These are phyloP conservation scores for Microcaecilia unicolor DNA, from an alignment of 2,797 vertebrate genomes.

Conservation along the genomic window DNA sequence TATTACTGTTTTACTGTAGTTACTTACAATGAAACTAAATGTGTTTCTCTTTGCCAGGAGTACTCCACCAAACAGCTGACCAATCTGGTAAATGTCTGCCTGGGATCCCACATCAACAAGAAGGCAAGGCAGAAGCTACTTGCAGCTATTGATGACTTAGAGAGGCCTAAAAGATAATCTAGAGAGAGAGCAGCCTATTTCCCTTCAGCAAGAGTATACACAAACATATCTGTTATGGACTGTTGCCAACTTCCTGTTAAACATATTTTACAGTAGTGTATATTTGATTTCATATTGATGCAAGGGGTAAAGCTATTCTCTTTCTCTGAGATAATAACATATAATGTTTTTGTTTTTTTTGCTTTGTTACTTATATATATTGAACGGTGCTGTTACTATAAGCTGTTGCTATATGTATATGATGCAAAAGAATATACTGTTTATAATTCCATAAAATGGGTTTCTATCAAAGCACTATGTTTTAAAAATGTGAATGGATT, in stretches of 20 bases:
- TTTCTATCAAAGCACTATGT: too few relatives aligned
- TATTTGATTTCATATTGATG: slow-evolving; percentile 29
- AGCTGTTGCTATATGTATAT: slow-evolving; percentile 28
- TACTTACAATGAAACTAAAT: slow-evolving; percentile 7
- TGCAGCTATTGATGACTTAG: slow-evolving; percentile 89
- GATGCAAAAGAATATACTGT: slow-evolving; percentile 31
- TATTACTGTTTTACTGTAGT: too few relatives aligned
- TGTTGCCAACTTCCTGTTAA: slow-evolving; percentile 10
- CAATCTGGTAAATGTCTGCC: slow-evolving; percentile 91
- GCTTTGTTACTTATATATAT: slow-evolving; percentile 15
- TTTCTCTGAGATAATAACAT: too few relatives aligned
- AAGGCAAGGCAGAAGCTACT: slow-evolving; percentile 93
- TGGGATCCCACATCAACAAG: slow-evolving; percentile 97
- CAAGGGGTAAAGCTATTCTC: slow-evolving; percentile 11
- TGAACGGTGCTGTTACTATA: slow-evolving; percentile 9
- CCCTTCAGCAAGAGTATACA: not conserved
- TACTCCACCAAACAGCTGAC: slow-evolving; percentile 95
- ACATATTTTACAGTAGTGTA: slow-evolving; percentile 6
- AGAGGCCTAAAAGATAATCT: slow-evolving; percentile 90
- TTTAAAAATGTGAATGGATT: too few relatives aligned
- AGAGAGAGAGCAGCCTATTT: too few relatives aligned
- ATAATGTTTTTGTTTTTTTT: not conserved
- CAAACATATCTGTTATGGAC: slow-evolving; percentile 8
- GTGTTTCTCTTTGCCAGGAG: slow-evolving; percentile 64
- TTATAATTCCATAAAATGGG: too few relatives aligned